phyloP scores from a whole-genome alignment of 2,888 invertebrate species.

The Lasioglossum zephyrum region DNA sequence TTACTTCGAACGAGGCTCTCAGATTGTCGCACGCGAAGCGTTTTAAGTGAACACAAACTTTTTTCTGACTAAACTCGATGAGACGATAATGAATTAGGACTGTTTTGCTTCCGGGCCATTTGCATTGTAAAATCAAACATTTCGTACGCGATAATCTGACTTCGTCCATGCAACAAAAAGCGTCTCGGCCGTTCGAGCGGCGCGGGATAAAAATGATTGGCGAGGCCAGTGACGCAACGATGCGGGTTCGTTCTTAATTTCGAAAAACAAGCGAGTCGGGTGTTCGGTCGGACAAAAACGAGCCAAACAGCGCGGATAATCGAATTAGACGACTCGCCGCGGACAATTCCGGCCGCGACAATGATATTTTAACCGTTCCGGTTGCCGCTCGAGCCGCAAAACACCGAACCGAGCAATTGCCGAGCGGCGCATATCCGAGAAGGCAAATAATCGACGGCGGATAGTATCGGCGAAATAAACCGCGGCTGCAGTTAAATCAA shows the following conservation, averaged over 20 bases:
- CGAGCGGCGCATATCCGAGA: constrained; percentile 38
- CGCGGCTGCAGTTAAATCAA: constrained; percentile 58
- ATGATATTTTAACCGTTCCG: constrained; percentile 55
- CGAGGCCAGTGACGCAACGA: not conserved
- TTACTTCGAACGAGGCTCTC: not conserved
- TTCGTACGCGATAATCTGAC: not conserved
- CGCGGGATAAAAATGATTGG: not conserved
- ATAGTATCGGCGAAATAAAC: constrained; percentile 59
- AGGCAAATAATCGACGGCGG: constrained; percentile 57
- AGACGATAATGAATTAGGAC: too few relatives aligned
- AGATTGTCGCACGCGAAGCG: too few relatives aligned
- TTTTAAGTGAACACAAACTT: too few relatives aligned
- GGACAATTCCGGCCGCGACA: constrained; percentile 46
- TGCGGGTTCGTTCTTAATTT: constrained; percentile 20
- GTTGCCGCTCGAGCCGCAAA: constrained; percentile 44
- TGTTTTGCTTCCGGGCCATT: not conserved
- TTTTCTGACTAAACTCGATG: too few relatives aligned
- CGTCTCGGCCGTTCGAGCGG: not conserved
- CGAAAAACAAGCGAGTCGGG: not conserved
- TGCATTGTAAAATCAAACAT: not conserved
- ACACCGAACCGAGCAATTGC: constrained; percentile 51
- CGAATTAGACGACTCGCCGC: constrained; percentile 50
- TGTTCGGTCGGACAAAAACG: not conserved
- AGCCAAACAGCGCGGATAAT: constrained; percentile 38
- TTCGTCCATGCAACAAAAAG: not conserved